Conservation (phyloP, 30 jellyfish, hydroid and myxozoan species). For the Sanderia malayensis region DNA sequence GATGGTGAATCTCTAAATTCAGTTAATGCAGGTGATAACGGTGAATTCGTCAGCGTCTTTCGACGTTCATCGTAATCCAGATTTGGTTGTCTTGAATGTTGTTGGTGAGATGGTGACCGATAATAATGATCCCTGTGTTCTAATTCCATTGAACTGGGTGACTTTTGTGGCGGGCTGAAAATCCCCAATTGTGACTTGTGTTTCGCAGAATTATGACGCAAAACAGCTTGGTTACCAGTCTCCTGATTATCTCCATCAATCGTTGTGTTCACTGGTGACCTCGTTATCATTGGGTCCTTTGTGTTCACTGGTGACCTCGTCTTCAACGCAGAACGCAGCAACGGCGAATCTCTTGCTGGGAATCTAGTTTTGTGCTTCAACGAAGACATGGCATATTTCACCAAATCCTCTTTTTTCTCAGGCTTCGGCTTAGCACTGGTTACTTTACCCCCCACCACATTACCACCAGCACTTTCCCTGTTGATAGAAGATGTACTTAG, state of each 20-base stretch:
- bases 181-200: too few relatives aligned
- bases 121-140: too few relatives aligned
- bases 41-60: background rate
- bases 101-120: too few relatives aligned
- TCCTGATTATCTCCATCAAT: too few relatives aligned
- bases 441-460: background rate
- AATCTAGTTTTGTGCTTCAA: constrained; percentile 27
- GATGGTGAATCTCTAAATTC: background rate
- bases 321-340: background rate
- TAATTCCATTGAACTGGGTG: too few relatives aligned
- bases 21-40: too few relatives aligned
- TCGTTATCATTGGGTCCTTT: too few relatives aligned
- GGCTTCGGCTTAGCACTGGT: background rate
- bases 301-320: background rate
- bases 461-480: background rate
- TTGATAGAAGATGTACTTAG: constrained; percentile 23
- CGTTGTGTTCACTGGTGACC: too few relatives aligned
- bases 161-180: too few relatives aligned
- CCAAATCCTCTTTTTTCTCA: constrained; percentile 10
- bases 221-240: too few relatives aligned
- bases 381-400: constrained; percentile 43
- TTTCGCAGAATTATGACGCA: too few relatives aligned
- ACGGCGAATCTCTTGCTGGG: constrained; percentile 8
- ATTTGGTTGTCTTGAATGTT: background rate
- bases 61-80: background rate